A percentile compares a stretch with the other conserved stretches of the same genome.
These are phyloP conservation scores for Heterotis niloticus DNA, from an alignment of 2,113 vertebrate genomes.

Conservation along the genomic window DNA sequence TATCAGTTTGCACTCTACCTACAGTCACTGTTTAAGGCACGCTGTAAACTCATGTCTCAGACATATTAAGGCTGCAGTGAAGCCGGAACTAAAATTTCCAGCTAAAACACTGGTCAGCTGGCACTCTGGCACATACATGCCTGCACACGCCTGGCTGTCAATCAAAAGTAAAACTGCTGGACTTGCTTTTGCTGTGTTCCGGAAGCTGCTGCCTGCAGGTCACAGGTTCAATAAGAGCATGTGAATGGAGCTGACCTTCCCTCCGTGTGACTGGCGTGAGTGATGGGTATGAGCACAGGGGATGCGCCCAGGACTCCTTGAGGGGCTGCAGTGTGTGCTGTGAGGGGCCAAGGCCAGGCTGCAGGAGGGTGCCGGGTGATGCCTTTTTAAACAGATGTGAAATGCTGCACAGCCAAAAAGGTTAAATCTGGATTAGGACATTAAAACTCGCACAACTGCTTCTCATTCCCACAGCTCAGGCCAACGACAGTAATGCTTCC, in stretches of 20 bases:
- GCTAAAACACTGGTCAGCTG: too few relatives aligned
- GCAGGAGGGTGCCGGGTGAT: slow-evolving; percentile 49
- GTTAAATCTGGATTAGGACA: slow-evolving; percentile 70
- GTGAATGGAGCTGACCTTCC: too few relatives aligned
- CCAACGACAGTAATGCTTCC: slow-evolving; percentile 60
- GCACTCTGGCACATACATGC: neutral
- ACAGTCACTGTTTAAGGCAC: too few relatives aligned
- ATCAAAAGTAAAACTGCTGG: neutral
- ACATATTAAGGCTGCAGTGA: too few relatives aligned
- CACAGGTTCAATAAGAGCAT: too few relatives aligned
- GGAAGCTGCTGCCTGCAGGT: too few relatives aligned
- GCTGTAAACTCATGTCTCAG: too few relatives aligned
- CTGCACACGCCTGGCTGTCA: neutral
- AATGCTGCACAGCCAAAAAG: slow-evolving; percentile 72
- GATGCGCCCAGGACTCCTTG: slow-evolving; percentile 58
- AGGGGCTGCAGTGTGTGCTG: slow-evolving; percentile 55
- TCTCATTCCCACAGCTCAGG: slow-evolving; percentile 37
- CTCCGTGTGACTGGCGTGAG: too few relatives aligned
- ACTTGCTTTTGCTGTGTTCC: too few relatives aligned
- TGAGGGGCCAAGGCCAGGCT: slow-evolving; percentile 11
- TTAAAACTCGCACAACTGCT: slow-evolving; percentile 64
- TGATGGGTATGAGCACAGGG: neutral
- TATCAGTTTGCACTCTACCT: too few relatives aligned
- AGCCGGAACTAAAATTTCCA: too few relatives aligned
- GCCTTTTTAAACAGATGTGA: slow-evolving; percentile 72